Conservation (phyloP, 2,888 invertebrate species). For the Synergus gifuensis region DNA sequence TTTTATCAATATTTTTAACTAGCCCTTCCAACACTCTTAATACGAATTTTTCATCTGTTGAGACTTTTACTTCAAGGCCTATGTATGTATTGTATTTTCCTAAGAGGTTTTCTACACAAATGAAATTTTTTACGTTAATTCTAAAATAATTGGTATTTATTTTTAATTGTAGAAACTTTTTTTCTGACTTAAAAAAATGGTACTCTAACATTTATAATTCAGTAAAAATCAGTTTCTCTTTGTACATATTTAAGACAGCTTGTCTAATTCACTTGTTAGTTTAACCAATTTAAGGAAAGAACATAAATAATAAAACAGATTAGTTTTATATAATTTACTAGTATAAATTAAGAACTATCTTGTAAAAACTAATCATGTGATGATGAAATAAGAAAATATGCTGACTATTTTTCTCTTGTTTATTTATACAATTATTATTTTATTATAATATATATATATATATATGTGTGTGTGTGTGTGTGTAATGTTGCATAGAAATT, state of each 20-base stretch:
- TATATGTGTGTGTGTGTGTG: conserved; percentile 61
- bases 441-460: conserved; percentile 67
- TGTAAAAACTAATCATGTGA: background rate
- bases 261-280: background rate
- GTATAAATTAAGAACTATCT: background rate
- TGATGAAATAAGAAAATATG: conserved; percentile 56
- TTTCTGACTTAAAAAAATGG: background rate
- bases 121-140: background rate
- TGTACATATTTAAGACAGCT: background rate
- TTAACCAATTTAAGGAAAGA: background rate
- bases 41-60: background rate
- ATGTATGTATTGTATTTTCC: background rate
- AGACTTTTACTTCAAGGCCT: background rate
- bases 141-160: background rate
- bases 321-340: background rate
- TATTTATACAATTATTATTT: conserved; percentile 71
- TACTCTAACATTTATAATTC: background rate
- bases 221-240: background rate
- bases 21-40: too few species aligned
- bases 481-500: conserved; percentile 67
- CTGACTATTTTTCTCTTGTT: conserved; percentile 65
- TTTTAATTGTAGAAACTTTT: background rate
- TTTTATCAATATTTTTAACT: background rate
- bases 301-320: background rate
- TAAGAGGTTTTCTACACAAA: background rate